Conservation (phyloP, 2,888 invertebrate genomes). For the Eilema sororculum region DNA sequence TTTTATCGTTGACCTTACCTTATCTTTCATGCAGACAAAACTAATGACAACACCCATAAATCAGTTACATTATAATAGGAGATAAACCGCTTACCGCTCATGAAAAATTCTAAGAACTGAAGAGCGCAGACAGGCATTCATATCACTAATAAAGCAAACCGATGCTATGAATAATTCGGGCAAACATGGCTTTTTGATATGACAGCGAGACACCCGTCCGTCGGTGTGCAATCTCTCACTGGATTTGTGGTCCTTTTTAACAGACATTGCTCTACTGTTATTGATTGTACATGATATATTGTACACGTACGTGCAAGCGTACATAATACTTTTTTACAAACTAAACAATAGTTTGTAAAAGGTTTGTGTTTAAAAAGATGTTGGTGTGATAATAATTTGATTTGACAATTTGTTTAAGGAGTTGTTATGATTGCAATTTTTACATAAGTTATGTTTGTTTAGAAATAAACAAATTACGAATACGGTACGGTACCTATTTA, state of each 20-base stretch:
- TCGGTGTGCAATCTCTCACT: slow-evolving; percentile 43
- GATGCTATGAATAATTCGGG: slow-evolving; percentile 39
- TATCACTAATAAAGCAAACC: slow-evolving; percentile 39
- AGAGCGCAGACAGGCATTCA: slow-evolving; percentile 36
- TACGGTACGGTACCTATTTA: too few species aligned
- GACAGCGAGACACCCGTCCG: slow-evolving; percentile 30
- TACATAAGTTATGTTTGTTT: too few species aligned
- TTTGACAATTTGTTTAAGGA: too few species aligned
- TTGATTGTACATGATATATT: slow-evolving; percentile 21
- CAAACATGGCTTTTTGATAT: slow-evolving; percentile 40
- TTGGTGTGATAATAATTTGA: too few species aligned
- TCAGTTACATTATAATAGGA: not conserved
- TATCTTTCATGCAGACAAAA: not conserved
- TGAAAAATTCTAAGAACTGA: slow-evolving; percentile 30
- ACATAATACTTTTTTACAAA: not conserved
- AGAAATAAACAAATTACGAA: too few species aligned
- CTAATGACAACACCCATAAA: not conserved
- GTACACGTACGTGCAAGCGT: not conserved
- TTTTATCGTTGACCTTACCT: not conserved
- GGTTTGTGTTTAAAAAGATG: too few species aligned
- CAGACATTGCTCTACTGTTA: slow-evolving; percentile 24
- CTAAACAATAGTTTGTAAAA: too few species aligned
- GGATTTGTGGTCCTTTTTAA: slow-evolving; percentile 42
- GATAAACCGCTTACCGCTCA: slow-evolving; percentile 25
- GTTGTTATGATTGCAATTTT: too few species aligned